Base-by-base conservation (phyloP, 2,113 vertebrate genomes). In the Microtus ochrogaster region DNA sequence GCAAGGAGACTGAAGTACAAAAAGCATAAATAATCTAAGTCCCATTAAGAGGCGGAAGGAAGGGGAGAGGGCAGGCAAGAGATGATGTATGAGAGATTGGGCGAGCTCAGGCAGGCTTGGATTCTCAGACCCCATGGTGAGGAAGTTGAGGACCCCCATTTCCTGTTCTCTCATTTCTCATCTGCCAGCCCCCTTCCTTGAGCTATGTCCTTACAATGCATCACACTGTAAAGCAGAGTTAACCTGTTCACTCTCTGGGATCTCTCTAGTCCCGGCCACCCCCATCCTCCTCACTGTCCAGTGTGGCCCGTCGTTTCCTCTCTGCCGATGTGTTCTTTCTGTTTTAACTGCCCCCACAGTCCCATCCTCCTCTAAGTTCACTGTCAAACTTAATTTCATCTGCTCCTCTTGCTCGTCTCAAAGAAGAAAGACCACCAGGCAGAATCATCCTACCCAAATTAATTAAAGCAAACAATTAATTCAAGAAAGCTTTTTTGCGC, bases 221-320 rank as follows among this genome's bases (percentile, higher is more conserved):
- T 39, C 14, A 58, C 10, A 24, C 39, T 16, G 16, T 17, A 36
- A 28, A 63, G 68, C 65, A 24, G 70, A 61, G 17, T 22, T 36
- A 55, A n/a, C 19, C 55, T 19, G 19, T 17, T 81, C 47, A 0
- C 13, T 6, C 3, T 70, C 12, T 22, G 24, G 7, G 16, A 2
- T 16, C 58, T 41, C 0, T 21, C 36, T 1, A 0, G 2, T 44
- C 22, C 39, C 9, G 0, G 3, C n/a, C 39, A 28, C 36, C 36
- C 14, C 21, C 1, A 0, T 3, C 55, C 28, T 17, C 66, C n/a
- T 89, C 47, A 3, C 24, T 58, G 3, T 11, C 36, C 2, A 8
- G 0, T n/a, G 19, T 26, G 33, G 24, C 21, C 47, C 3, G 0
- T 68, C 11, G 0, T 5, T 33, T 49, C 74, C 36, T 11, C 63